Evolutionary conservation across 2,797 vertebrate genomes (phyloP).

Genomic region (Choloepus didactylus): DNA sequence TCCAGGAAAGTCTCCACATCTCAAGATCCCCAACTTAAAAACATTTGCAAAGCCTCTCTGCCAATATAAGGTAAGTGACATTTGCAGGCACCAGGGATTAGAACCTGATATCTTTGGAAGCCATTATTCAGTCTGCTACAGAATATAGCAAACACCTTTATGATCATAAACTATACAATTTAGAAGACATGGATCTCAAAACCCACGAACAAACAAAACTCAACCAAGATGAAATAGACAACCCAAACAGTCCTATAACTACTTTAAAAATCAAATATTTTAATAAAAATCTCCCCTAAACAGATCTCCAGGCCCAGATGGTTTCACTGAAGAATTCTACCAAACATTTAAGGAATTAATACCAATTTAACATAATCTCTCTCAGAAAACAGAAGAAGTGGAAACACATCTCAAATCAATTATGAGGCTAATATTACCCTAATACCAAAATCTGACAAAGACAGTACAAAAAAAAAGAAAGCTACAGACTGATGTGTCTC

Average conservation of each 20-base stretch:
- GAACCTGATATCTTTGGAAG: not conserved
- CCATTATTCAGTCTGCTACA: not conserved
- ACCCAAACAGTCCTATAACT: not conserved
- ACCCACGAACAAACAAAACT: not conserved
- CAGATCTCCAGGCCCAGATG: not conserved
- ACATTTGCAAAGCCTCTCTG: not conserved
- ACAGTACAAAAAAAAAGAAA: not conserved
- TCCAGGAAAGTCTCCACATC: not conserved
- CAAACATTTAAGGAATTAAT: not conserved
- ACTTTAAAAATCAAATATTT: not conserved
- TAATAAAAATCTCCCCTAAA: not conserved
- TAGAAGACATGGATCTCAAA: conserved; percentile 2
- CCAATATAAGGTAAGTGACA: no score
- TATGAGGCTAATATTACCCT: not conserved
- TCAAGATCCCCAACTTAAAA: not conserved
- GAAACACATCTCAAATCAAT: not conserved
- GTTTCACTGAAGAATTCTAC: not conserved
- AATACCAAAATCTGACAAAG: not conserved
- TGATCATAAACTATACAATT: not conserved
- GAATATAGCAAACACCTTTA: not conserved
- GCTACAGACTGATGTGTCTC: not conserved
- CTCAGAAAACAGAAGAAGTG: not conserved
- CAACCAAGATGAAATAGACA: not conserved
- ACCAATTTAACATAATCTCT: not conserved
- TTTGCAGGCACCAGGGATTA: not conserved